Evolutionary conservation across 92 coral and sea anemone genomes (phyloP).

Genomic region (Montipora capitata): DNA sequence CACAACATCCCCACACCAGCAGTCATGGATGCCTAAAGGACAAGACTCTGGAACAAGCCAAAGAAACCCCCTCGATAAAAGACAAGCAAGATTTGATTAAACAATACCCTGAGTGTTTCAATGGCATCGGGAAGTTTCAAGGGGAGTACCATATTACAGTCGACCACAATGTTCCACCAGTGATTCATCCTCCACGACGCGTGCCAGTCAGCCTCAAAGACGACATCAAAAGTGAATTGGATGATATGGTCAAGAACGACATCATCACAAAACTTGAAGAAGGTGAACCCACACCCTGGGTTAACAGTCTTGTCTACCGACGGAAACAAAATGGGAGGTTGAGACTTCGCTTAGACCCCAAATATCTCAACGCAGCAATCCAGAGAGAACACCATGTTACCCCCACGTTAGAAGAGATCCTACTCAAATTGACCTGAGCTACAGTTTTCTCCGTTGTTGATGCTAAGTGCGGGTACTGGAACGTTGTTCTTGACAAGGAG

Average conservation of each 20-base stretch:
- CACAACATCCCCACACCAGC: not conserved
- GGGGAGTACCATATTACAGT: slow-evolving; percentile 72
- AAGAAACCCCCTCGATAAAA: not conserved
- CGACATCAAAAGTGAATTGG: slow-evolving; percentile 58
- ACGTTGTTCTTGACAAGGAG: too few species aligned
- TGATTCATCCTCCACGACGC: slow-evolving; percentile 66
- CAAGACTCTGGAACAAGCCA: not conserved
- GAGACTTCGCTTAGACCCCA: too few species aligned
- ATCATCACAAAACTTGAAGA: slow-evolving; percentile 58
- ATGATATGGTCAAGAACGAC: slow-evolving; percentile 13
- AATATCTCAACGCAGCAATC: too few species aligned
- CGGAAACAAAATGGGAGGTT: too few species aligned
- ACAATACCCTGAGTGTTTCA: not conserved
- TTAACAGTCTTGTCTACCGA: too few species aligned
- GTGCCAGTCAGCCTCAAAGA: slow-evolving; percentile 70
- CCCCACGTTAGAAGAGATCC: slow-evolving; percentile 59
- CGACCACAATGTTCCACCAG: too few species aligned
- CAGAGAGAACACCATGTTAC: slow-evolving; percentile 49
- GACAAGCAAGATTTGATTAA: slow-evolving; percentile 22
- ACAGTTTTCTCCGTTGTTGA: slow-evolving; percentile 58
- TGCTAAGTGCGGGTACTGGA: slow-evolving; percentile 29
- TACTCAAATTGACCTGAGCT: slow-evolving; percentile 49
- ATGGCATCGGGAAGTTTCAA: slow-evolving; percentile 21
- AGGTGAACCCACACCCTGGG: slow-evolving; percentile 52
- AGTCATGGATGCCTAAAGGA: not conserved